Base-by-base conservation (phyloP, 2,113 vertebrate genomes). In the Rhinolophus ferrumequinum region DNA sequence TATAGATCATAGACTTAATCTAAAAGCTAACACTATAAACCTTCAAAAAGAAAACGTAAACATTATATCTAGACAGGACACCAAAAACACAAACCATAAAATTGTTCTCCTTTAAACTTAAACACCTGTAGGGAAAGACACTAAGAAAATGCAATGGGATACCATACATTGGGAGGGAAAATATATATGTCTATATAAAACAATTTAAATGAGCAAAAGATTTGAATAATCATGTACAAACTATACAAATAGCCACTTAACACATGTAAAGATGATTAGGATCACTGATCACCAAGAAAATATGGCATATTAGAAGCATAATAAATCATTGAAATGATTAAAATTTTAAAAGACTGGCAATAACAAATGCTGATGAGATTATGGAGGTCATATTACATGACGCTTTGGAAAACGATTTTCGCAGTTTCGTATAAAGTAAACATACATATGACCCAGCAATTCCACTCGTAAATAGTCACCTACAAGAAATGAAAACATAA, bases 291-390 rank as follows among this genome's bases (percentile, higher is more conserved):
- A 38, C 16, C 73, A 76, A 94, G 58, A 54, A 44, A 80, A 38
- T n/a, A n/a, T 64, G 44, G 22, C 22, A 41, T 54, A 41, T 80
- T 85, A 88, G 89, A 95, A 75, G 38, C 58, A 6, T 47, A 67
- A 86, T 30, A 96, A 79, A 64, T 62, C 50, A 88, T 2, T 75
- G 64, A 93, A 76, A 62, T 86, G 54, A 73, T 64, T 85, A 84
- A n/a, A 84, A 79, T 52, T 47, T 93, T 26, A 82, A 56, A 94
- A 87, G 60, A 87, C 6, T 3, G 24, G 33, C 58, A 85, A 8
- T 75, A 75, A 19, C 64, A 93, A 67, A n/a, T 92, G 14, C 24
- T 90, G 38, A 41, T 50, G 24, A 95, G 4, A 9, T 70, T 83
- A 60, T 35, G 0, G 24, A 66, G 5, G 62, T 77, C 35, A 28